phyloP scores from a whole-genome alignment of 2,113 vertebrate genomes.

The Solea solea region DNA sequence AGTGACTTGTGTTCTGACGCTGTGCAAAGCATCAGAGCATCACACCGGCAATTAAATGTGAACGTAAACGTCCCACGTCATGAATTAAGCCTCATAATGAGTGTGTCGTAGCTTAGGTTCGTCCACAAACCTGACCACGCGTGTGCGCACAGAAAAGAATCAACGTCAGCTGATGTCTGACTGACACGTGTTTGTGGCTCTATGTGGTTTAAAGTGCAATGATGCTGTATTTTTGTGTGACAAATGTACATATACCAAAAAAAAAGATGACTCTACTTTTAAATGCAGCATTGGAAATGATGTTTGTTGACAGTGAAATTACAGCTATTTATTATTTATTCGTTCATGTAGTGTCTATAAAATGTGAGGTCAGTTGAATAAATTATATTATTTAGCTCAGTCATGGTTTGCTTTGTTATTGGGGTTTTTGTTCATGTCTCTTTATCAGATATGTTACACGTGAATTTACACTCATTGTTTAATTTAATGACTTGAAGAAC shows the following conservation, averaged over 20 bases:
- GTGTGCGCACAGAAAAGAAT: conserved; percentile 26
- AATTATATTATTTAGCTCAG: conserved; percentile 76
- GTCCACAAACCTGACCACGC: conserved; percentile 35
- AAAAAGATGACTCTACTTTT: conserved; percentile 78
- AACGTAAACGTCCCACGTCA: conserved; percentile 64
- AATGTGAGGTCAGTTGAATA: conserved; percentile 62
- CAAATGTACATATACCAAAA: conserved; percentile 73
- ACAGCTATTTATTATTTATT: conserved; percentile 57
- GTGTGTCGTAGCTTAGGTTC: conserved; percentile 43
- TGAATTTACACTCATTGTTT: too few relatives aligned
- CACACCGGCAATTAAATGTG: conserved; percentile 53
- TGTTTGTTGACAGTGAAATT: conserved; percentile 75
- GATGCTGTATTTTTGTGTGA: conserved; percentile 89
- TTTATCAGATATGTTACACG: too few relatives aligned
- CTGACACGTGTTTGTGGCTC: conserved; percentile 78
- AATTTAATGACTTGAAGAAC: too few relatives aligned
- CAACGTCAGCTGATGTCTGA: conserved; percentile 74
- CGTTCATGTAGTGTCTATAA: conserved; percentile 65
- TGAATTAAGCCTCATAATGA: conserved; percentile 31
- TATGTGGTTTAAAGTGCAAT: conserved; percentile 77
- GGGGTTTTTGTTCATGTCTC: too few relatives aligned
- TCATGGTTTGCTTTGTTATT: conserved; percentile 34
- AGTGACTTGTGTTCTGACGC: conserved; percentile 53
- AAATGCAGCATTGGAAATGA: conserved; percentile 77
- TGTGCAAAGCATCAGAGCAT: conserved; percentile 60